Evolutionary conservation across 2,888 invertebrate species (phyloP), one percentile per base, ranked within the genome.

Genomic region (Helobdella robusta): DNA sequence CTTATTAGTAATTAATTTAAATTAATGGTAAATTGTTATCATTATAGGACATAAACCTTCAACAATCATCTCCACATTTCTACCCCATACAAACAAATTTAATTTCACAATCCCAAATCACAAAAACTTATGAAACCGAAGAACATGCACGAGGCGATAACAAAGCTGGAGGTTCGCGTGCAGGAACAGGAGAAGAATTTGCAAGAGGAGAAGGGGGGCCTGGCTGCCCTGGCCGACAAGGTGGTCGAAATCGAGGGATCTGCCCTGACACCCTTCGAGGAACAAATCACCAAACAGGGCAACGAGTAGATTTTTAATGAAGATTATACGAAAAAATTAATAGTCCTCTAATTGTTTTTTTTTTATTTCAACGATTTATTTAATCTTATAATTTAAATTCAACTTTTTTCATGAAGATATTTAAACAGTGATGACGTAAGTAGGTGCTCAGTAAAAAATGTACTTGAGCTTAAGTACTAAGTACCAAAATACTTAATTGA

Each of bases 121-220:
- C 8, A 50, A 6, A 6, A 6, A 25, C 54, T 25, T 32, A 4
- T 6, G 18, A 15, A 28, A 23, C 25, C 18, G 2, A 23, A 62
- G 62, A 35, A 62, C 30, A 44, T 62, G 62, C 48, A 62, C 30
- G 62, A 62, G 32, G n/a, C 25, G 50, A n/a, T 62, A 35, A 48
- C 50, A 3, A 48, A 46, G 30, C n/a, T 62, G 34, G 50, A 62
- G 28, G 30, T 46, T 40, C 44, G 23, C 18, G 11, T 62, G 1
- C 32, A 62, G n/a, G 44, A 62, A 34, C 62, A 62, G 48, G 34
- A 28, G 15, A 62, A 44, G 62, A 44, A 46, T 20, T 11, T 50
- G 20, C 25, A 32, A 34, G 62, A 62, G 20, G 44, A 62, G 34
- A 62, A 48, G 35, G 62, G 62, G 5, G 62, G 46, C 23, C 23